Conservation (phyloP, 2,888 invertebrate genomes). For the Lacanobia wlatinum region DNA sequence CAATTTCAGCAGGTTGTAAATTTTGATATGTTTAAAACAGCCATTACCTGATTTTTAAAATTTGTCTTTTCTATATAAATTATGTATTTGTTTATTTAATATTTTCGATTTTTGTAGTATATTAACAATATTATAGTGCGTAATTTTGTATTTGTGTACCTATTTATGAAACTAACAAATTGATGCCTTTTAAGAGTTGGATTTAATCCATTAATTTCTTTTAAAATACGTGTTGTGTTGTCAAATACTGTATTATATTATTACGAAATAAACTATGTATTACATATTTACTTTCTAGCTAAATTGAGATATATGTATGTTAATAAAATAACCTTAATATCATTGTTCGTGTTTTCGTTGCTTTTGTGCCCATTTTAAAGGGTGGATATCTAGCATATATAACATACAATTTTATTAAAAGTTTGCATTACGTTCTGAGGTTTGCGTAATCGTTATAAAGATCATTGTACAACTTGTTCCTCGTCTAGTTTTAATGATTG, state of each 20-base stretch:
- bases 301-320: constrained; percentile 45
- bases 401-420: constrained; percentile 35
- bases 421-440: constrained; percentile 52
- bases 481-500: constrained; percentile 64
- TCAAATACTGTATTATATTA: constrained; percentile 39
- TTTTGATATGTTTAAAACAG: constrained; percentile 33
- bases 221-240: constrained; percentile 42
- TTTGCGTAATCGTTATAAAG: constrained; percentile 49
- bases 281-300: constrained; percentile 29
- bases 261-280: constrained; percentile 36
- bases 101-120: constrained; percentile 43
- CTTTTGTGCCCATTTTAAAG: constrained; percentile 37
- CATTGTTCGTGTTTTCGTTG: constrained; percentile 39
- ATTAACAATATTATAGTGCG: constrained; percentile 49
- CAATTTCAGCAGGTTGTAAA: constrained; percentile 29
- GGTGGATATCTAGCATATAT: constrained; percentile 31
- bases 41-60: constrained; percentile 12
- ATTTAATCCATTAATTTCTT: constrained; percentile 58
- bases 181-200: constrained; percentile 51
- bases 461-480: constrained; percentile 67
- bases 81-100: constrained; percentile 39
- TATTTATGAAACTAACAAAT: constrained; percentile 57
- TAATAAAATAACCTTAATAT: constrained; percentile 38
- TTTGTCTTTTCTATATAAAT: constrained; percentile 16
- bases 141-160: constrained; percentile 52